Evolutionary conservation across 1,140 invertebrate genomes (phyloP), one percentile per base, ranked within the genome.

Genomic region (Paraescarpia echinospica): DNA sequence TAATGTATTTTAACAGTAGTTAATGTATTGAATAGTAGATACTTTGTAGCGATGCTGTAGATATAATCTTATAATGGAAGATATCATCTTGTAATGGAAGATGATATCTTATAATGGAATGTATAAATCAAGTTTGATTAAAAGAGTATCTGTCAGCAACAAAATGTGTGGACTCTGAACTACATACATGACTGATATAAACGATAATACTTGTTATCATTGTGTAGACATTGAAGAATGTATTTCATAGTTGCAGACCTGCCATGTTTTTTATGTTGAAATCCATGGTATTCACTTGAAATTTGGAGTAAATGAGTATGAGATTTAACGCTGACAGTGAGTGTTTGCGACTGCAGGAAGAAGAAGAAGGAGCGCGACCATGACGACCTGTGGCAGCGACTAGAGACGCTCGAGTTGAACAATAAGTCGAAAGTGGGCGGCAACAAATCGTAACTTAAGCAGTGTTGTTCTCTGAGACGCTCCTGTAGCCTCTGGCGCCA

Each of bases 281-380:
- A 41, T 41, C 41, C 41, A 41, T 41, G 41, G 4, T 6, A 41
- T 41, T 41, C 4, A 41, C 41, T 41, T 41, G 41, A 41, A 41
- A 41, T 12, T 41, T 4, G 41, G 41, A 41, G 4, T 41, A 41
- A 41, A 41, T 12, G 12, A 6, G 41, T 12, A 12, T 41, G 9
- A 22, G 59, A 77, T 18, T 18, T 77, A 34, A 9, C 89, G n/a
- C 22, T 33, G 27, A 92, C 34, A 34, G 34, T 89, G 31, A 92
- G 41, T 92, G 88, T 27, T 33, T 33, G 31, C 22, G 91, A 93
- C 91, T 94, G 1, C 94, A 96, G 96, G 92, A 96, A 96, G 93
- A 96, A 96, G 94, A 96, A 96, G 94, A 96, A 95, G 93, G 95
- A 96, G 91, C 96, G 96, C 92, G 96, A 96, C 33, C 92, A 96